phyloP scores from a whole-genome alignment of 2,888 invertebrate genomes.

The Andrena trimmerana region DNA sequence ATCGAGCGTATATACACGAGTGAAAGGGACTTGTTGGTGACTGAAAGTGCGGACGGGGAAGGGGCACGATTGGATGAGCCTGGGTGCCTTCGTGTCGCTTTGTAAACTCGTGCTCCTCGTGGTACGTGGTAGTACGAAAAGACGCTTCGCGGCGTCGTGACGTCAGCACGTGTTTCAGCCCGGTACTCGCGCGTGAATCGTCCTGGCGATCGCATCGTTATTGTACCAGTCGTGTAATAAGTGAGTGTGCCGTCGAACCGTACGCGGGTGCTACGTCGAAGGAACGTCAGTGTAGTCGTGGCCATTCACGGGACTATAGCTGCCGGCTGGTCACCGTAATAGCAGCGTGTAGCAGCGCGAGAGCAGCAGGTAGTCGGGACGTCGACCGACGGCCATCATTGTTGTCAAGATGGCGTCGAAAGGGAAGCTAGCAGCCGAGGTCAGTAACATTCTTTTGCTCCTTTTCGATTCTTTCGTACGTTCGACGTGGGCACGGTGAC shows the following conservation, averaged over 20 bases:
- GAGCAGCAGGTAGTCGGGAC: conserved; percentile 65
- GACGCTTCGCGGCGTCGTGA: conserved; percentile 66
- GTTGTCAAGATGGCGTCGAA: conserved; percentile 84
- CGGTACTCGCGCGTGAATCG: conserved; percentile 16
- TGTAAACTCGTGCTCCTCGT: conserved; percentile 63
- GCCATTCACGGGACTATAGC: conserved; percentile 12
- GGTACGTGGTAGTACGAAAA: conserved; percentile 63
- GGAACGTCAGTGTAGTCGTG: conserved; percentile 19
- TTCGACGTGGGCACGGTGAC: conserved; percentile 20
- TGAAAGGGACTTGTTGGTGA: conserved; percentile 65
- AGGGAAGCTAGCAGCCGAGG: conserved; percentile 79
- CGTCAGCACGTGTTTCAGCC: conserved; percentile 67
- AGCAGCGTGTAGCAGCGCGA: conserved; percentile 58
- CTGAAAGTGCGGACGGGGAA: conserved; percentile 50
- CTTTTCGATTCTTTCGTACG: neutral
- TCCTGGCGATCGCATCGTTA: conserved; percentile 8
- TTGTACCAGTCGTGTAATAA: neutral
- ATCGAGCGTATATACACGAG: conserved; percentile 53
- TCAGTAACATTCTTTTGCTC: conserved; percentile 66
- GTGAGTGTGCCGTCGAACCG: conserved; percentile 21
- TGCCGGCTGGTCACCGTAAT: conserved; percentile 38
- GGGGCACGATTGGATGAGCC: conserved; percentile 59
- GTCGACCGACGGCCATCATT: conserved; percentile 75
- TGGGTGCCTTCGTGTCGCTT: conserved; percentile 59
- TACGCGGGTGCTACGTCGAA: conserved; percentile 26